A percentile compares a stretch with the other conserved stretches of the same genome.
Evolutionary conservation across 35 echinoderm and acorn worm genomes (phyloP).

Genomic region (Nesometra sesokonis): DNA sequence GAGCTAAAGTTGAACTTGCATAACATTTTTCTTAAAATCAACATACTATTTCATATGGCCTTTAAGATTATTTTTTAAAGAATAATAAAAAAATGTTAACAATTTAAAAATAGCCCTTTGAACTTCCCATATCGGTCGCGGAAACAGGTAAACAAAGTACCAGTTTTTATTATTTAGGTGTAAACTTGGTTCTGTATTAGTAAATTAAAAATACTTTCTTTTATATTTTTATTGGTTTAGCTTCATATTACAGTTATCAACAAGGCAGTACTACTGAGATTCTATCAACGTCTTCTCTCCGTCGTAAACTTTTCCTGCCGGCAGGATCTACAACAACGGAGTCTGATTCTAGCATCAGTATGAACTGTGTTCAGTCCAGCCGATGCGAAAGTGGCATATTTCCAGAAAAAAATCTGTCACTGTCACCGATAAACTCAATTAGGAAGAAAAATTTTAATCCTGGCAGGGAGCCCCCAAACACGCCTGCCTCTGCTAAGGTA

Average conservation of each 20-base stretch:
- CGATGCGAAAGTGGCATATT: not conserved
- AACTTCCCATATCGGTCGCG: too few species aligned
- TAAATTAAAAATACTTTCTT: too few species aligned
- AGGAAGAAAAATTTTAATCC: not conserved
- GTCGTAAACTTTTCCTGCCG: not conserved
- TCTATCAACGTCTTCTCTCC: not conserved
- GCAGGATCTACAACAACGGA: not conserved
- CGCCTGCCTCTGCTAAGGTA: not conserved
- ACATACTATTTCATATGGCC: too few species aligned
- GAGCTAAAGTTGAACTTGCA: too few species aligned
- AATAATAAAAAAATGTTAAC: too few species aligned
- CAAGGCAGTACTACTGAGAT: not conserved
- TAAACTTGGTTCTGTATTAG: too few species aligned
- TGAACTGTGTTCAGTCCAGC: not conserved
- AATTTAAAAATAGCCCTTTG: too few species aligned
- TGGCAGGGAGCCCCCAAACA: not conserved
- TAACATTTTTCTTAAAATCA: too few species aligned
- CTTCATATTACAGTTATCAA: not conserved
- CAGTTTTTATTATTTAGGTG: too few species aligned
- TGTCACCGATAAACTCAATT: not conserved
- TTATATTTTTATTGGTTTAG: not conserved
- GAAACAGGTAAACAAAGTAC: too few species aligned
- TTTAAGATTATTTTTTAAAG: too few species aligned
- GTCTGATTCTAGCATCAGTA: not conserved
- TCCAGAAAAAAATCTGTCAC: not conserved